These are phyloP conservation scores for Andrena bucephala DNA, from an alignment of 2,888 invertebrate species.

Conservation along the genomic window DNA sequence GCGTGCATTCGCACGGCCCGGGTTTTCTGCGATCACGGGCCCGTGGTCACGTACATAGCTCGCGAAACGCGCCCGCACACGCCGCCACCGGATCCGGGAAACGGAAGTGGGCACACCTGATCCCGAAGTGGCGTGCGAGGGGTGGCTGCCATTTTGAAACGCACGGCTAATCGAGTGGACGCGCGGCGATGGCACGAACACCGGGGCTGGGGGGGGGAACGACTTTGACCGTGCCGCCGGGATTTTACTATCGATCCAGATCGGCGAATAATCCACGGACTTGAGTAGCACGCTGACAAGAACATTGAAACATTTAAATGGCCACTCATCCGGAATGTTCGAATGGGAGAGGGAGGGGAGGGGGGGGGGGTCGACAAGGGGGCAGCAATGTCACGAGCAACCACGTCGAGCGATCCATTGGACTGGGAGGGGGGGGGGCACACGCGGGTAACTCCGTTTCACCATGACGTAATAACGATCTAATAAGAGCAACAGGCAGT, in stretches of 20 bases:
- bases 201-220: slow-evolving; percentile 2
- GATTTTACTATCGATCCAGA: not conserved
- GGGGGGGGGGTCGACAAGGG: not conserved
- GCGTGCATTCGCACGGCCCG: slow-evolving; percentile 7
- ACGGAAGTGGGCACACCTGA: slow-evolving; percentile 68
- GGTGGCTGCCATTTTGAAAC: slow-evolving; percentile 40
- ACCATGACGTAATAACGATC: slow-evolving; percentile 67
- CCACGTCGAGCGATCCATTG: not conserved
- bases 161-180: slow-evolving; percentile 48
- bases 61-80: slow-evolving; percentile 47
- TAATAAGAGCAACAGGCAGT: slow-evolving; percentile 70
- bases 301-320: not conserved
- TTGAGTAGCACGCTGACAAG: no score
- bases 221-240: slow-evolving; percentile 5
- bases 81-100: slow-evolving; percentile 65
- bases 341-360: not conserved
- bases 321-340: not conserved
- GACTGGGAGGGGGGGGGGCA: slow-evolving; percentile 21
- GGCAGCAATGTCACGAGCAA: slow-evolving; percentile 3
- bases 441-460: slow-evolving; percentile 56
- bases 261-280: no score
- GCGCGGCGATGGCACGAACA: slow-evolving; percentile 1
- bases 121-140: slow-evolving; percentile 48
- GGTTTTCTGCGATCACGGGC: slow-evolving; percentile 25
- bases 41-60: slow-evolving; percentile 34